These are phyloP conservation scores for Dunckerocampus dactyliophorus DNA, from an alignment of 2,113 vertebrate species.

Conservation along the genomic window DNA sequence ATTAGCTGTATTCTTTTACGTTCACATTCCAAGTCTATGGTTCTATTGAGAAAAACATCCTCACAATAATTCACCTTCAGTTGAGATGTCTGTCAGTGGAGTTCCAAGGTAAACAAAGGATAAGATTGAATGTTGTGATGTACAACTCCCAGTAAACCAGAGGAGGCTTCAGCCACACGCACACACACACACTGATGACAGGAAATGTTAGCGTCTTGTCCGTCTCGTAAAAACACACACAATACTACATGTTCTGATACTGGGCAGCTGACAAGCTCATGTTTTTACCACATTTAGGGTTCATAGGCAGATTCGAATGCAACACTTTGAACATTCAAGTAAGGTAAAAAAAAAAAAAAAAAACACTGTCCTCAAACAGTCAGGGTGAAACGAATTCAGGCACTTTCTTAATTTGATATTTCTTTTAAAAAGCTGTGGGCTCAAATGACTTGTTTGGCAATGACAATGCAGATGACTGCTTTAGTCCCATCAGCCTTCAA, in stretches of 20 bases:
- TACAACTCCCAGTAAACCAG: slow-evolving; percentile 49
- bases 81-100: slow-evolving; percentile 43
- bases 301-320: slow-evolving; percentile 80
- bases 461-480: slow-evolving; percentile 61
- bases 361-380: slow-evolving; percentile 84
- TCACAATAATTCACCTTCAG: slow-evolving; percentile 39
- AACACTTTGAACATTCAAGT: slow-evolving; percentile 94
- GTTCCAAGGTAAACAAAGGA: slow-evolving; percentile 62
- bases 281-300: slow-evolving; percentile 60
- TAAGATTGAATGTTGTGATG: slow-evolving; percentile 37
- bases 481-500: slow-evolving; percentile 64
- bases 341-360: slow-evolving; percentile 79
- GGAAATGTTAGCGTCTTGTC: slow-evolving; percentile 32
- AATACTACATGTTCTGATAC: slow-evolving; percentile 47
- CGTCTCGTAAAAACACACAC: slow-evolving; percentile 21
- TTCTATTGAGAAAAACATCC: slow-evolving; percentile 65
- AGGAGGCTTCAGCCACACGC: slow-evolving; percentile 30
- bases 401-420: slow-evolving; percentile 92
- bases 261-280: slow-evolving; percentile 51
- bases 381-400: slow-evolving; percentile 92
- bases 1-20: slow-evolving; percentile 80
- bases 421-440: slow-evolving; percentile 76
- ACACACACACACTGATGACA: slow-evolving; percentile 25
- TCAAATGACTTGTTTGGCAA: slow-evolving; percentile 78
- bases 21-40: slow-evolving; percentile 93